Conservation (phyloP, 2,888 invertebrate species). For the Drosophila buzzatii region DNA sequence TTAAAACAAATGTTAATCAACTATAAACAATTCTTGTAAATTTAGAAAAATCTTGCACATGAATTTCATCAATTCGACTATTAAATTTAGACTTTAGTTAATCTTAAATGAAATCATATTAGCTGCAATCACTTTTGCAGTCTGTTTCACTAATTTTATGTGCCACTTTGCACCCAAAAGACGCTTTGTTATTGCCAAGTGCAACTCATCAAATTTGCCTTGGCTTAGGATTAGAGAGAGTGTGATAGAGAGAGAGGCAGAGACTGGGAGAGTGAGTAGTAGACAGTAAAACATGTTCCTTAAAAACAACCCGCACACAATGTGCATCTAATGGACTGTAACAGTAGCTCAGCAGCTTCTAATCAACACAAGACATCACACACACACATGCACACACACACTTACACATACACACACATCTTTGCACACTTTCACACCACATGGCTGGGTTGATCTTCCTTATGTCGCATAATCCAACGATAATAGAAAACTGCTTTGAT, state of each 20-base stretch:
- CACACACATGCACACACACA: conserved; percentile 13
- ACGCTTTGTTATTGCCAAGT: conserved; percentile 17
- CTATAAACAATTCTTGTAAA: neutral
- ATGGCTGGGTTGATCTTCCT: conserved; percentile 46
- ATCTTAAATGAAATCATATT: conserved; percentile 34
- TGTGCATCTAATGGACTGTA: conserved; percentile 62
- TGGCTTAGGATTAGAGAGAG: neutral
- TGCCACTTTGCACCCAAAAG: conserved; percentile 15
- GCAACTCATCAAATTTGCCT: conserved; percentile 17
- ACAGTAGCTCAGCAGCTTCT: conserved; percentile 40
- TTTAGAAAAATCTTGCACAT: neutral
- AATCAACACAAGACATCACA: conserved; percentile 56
- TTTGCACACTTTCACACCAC: conserved; percentile 2
- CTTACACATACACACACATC: conserved; percentile 1
- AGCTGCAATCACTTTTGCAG: conserved; percentile 24
- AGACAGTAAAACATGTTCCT: neutral
- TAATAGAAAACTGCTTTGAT: conserved; percentile 72
- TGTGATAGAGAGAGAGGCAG: neutral
- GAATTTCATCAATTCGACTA: neutral
- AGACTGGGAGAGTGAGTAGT: neutral
- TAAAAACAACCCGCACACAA: conserved; percentile 36
- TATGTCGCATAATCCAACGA: conserved; percentile 61
- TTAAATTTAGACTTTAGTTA: neutral
- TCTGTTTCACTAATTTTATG: conserved; percentile 54
- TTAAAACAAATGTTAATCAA: neutral